A percentile compares a stretch with the other conserved stretches of the same genome.
These are phyloP conservation scores for Leptoclinus maculatus DNA, from an alignment of 2,797 vertebrate genomes.

Conservation along the genomic window DNA sequence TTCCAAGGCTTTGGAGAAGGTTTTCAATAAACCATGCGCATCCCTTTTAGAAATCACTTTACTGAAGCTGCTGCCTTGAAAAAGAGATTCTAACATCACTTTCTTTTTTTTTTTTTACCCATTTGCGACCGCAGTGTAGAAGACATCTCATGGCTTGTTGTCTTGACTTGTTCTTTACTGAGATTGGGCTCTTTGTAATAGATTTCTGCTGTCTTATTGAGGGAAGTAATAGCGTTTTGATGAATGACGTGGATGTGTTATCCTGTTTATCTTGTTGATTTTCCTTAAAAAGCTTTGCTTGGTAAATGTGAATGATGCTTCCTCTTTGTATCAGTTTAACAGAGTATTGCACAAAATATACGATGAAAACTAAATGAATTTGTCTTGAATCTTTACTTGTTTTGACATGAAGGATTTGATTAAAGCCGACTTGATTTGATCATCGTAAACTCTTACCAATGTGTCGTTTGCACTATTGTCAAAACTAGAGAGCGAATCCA, in stretches of 20 bases:
- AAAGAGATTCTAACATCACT: constrained; percentile 13
- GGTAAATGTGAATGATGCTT: neutral
- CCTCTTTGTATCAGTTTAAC: neutral
- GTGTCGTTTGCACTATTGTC: neutral
- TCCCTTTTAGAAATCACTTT: constrained; percentile 31
- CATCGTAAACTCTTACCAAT: neutral
- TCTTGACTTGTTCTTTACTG: neutral
- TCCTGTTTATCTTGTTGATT: neutral
- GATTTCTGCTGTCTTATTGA: neutral
- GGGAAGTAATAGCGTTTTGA: neutral
- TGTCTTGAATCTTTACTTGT: neutral
- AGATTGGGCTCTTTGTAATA: neutral
- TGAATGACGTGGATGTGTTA: neutral
- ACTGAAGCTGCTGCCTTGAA: constrained; percentile 24
- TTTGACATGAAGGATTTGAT: neutral
- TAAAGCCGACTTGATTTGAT: neutral
- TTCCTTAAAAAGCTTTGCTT: neutral
- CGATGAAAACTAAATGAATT: neutral
- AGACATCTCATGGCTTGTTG: neutral
- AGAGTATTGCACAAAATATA: neutral
- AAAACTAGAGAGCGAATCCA: neutral
- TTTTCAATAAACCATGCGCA: constrained; percentile 45
- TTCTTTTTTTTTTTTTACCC: constrained; percentile 15
- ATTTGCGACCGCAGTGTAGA: neutral
- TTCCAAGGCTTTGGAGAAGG: constrained; percentile 29